These are phyloP conservation scores for Xenopus laevis DNA, from an alignment of 2,113 vertebrate species.

Conservation along the genomic window DNA sequence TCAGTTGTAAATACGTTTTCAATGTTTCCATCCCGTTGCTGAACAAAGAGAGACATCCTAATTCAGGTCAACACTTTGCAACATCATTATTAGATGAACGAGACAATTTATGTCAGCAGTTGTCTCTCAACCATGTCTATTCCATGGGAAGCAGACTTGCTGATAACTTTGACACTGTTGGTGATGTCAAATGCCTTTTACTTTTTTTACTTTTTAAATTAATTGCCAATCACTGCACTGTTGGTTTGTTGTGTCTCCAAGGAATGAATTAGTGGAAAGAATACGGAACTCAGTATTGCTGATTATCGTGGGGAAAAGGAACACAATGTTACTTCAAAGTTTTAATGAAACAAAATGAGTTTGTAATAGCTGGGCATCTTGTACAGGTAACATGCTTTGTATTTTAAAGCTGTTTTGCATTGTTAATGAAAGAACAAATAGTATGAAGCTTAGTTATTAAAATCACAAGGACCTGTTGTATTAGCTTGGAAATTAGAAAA, in stretches of 20 bases:
- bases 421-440: too few relatives aligned
- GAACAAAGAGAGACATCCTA: conserved; percentile 67
- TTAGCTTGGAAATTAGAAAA: too few relatives aligned
- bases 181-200: conserved; percentile 41
- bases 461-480: too few relatives aligned
- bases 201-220: conserved; percentile 34
- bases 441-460: too few relatives aligned
- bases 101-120: conserved; percentile 60
- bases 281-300: not conserved
- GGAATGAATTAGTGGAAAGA: not conserved
- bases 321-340: too few relatives aligned
- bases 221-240: conserved; percentile 37
- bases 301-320: not conserved
- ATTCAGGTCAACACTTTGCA: conserved; percentile 69
- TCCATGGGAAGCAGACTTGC: conserved; percentile 52
- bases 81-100: conserved; percentile 60
- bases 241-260: conserved; percentile 25
- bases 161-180: conserved; percentile 42
- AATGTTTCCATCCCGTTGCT: conserved; percentile 65
- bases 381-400: too few relatives aligned
- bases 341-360: too few relatives aligned
- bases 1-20: conserved; percentile 70
- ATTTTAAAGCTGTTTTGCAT: too few relatives aligned
- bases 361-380: too few relatives aligned
- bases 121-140: conserved; percentile 46